Evolutionary conservation across 2,888 invertebrate genomes (phyloP).

Genomic region (Cantharis rustica): DNA sequence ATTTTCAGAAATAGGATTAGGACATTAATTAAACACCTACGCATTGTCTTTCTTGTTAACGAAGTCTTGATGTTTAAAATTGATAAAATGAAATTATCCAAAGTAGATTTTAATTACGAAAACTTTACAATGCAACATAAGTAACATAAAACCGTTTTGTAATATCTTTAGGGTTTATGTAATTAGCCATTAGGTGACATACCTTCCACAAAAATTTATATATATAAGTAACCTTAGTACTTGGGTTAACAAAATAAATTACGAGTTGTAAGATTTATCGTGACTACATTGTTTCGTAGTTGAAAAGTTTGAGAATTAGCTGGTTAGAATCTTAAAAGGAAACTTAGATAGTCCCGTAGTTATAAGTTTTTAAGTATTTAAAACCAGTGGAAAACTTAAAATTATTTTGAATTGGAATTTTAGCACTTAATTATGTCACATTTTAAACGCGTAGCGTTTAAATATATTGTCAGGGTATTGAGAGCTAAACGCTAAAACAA

Average conservation of each 20-base stretch:
- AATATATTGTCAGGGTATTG: neutral
- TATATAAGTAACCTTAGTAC: conserved; percentile 15
- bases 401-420: neutral
- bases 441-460: neutral
- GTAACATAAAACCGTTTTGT: neutral
- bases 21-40: neutral
- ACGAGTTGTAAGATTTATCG: conserved; percentile 21
- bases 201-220: conserved; percentile 1
- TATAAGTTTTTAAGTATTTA: conserved; percentile 7
- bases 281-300: conserved; percentile 21
- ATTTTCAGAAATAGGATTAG: neutral
- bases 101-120: neutral
- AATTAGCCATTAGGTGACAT: neutral
- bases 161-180: neutral
- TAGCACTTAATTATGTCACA: neutral
- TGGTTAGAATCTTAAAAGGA: conserved; percentile 21
- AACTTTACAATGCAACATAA: neutral
- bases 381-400: neutral
- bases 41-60: neutral
- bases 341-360: conserved; percentile 11
- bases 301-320: conserved; percentile 16
- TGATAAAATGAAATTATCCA: neutral
- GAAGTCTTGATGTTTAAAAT: neutral
- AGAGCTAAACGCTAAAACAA: neutral
- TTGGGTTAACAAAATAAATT: conserved; percentile 25